These are phyloP conservation scores for Aselliscus stoliczkanus DNA, from an alignment of 2,797 vertebrate genomes.

Conservation along the genomic window DNA sequence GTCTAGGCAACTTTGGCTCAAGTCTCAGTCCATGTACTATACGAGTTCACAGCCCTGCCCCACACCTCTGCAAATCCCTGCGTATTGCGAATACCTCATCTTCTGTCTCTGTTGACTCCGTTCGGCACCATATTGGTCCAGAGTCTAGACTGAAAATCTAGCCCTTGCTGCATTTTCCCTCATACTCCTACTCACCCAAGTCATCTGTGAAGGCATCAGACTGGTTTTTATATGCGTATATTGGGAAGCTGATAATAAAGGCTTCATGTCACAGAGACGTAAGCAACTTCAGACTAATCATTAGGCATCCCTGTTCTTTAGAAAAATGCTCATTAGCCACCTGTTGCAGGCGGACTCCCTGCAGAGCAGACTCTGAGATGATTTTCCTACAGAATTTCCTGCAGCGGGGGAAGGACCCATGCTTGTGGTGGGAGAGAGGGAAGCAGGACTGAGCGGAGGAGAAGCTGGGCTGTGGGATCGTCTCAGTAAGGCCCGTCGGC, in stretches of 20 bases:
- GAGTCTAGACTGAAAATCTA: background rate
- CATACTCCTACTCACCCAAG: background rate
- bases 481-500: background rate
- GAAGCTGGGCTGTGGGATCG: background rate
- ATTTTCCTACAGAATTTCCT: background rate
- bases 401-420: background rate
- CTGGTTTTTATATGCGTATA: background rate
- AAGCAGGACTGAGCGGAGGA: background rate
- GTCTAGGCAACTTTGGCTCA: background rate
- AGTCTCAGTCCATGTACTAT: fast-evolving
- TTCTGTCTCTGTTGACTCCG: background rate
- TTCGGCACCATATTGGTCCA: background rate
- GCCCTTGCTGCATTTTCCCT: background rate
- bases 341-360: background rate
- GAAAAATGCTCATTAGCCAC: background rate
- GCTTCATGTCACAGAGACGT: background rate
- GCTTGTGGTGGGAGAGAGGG: background rate
- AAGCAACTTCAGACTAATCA: background rate
- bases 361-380: background rate
- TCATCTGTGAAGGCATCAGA: background rate
- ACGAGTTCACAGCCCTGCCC: background rate
- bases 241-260: background rate
- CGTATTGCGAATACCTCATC: background rate
- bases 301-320: background rate
- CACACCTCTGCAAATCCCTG: background rate